Base-by-base conservation (phyloP, 2,888 invertebrate species). In the Aphidoletes aphidimyza region DNA sequence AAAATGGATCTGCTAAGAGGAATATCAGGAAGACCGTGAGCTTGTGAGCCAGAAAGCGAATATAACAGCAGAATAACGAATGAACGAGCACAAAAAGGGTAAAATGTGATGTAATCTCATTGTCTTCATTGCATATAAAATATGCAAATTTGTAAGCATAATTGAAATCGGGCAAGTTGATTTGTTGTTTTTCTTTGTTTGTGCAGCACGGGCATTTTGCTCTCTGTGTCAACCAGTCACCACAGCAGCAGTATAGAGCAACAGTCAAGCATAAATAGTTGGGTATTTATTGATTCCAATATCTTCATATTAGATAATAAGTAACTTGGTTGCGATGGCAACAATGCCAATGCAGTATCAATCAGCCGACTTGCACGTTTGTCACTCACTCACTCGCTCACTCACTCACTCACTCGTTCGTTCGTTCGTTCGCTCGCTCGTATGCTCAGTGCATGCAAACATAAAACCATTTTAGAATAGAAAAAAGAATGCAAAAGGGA, bases 101-200 rank as follows among this genome's bases (percentile, higher is more conserved):
- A n/a, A n/a, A n/a, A n/a, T n/a, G n/a, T 6, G 11, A 42, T 9
- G 42, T 42, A 6, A 3, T 49, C 17, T 49, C 49, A 19, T 49
- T 49, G 49, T 49, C 49, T 49, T 49, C 19, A 49, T 49, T 19
- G 54, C 54, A 54, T 54, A 54, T 26, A 54, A 54, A 54, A 54
- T 54, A 54, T 54, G 54, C 22, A 54, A 54, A 54, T 54, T 54
- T 54, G 54, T 54, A 54, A 54, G 26, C 22, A 54, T 54, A 54
- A 54, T 54, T 54, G 54, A 54, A 54, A 54, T 54, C 54, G 54
- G 54, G 54, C 22, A 54, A 54, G 54, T 54, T 54, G 54, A 54
- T 54, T 54, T 54, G 54, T 54, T 26, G 54, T 54, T 54, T 54
- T 26, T n/a, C 54, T 54, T 54, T 49, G 9, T 49, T 49, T 49